Evolutionary conservation across 2,113 vertebrate species (phyloP), one percentile per base, ranked within the genome.

Genomic region (Hippocampus mohnikei): DNA sequence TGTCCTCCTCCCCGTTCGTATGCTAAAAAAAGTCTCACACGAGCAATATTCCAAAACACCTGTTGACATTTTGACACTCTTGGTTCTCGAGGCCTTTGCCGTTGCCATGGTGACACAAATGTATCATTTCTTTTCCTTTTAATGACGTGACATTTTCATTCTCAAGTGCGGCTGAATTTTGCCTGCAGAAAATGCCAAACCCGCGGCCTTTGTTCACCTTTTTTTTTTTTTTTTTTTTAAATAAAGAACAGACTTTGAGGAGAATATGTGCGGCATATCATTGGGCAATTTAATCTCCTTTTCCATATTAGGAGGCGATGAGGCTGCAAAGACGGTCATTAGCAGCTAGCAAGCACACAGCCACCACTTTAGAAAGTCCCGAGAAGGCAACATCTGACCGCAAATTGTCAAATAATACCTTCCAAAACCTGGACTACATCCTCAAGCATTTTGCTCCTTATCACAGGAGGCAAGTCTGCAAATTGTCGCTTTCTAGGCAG

Each of bases 21-120:
- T 58, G n/a, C 23, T 27, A 63, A 65, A 27, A 65, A 27, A 25
- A 23, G 41, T 65, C 13, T 44, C 8, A 53, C 66, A 53, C 16
- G 37, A 53, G 25, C 25, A 21, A 13, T n/a, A 67, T 67, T 52
- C 18, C n/a, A 74, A 65, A 85, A 71, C 13, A 62, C 71, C 86
- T 74, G 75, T 83, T 88, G 81, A 87, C 86, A 88, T 85, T 88
- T 88, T 80, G 69, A 75, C 59, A 65, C 75, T 74, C 73, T 78
- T 74, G 72, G 66, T 69, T 33, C 41, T 23, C 12, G 41, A 82
- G 70, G 21, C 70, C 27, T 46, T 59, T 23, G 15, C 44, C 33
- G 27, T 46, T 53, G 23, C 66, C 21, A 16, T 44, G 42, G 50
- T 8, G 40, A 11, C 44, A n/a, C 8, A 46, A 46, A 64, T 23